Evolutionary conservation across 2,797 vertebrate species (phyloP).

Genomic region (Morelia viridis): DNA sequence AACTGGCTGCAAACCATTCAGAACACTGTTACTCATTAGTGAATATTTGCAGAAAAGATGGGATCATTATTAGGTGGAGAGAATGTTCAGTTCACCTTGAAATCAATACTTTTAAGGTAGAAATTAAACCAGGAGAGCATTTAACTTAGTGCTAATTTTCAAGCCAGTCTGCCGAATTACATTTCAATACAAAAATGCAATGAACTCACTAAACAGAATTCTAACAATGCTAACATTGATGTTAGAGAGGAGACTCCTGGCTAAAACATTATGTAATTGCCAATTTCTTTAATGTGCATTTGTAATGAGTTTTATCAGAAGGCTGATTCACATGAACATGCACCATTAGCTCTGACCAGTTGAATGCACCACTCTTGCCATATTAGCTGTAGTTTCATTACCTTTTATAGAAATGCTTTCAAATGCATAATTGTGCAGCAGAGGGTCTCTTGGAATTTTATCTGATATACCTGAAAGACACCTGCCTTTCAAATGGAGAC

Average conservation of each 20-base stretch:
- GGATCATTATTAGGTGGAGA: neutral
- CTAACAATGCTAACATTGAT: slow-evolving; percentile 59
- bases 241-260: slow-evolving; percentile 68
- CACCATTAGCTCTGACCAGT: slow-evolving; percentile 67
- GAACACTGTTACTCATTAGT: neutral
- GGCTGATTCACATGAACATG: slow-evolving; percentile 68
- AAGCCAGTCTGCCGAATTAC: slow-evolving; percentile 56
- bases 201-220: slow-evolving; percentile 59
- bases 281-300: slow-evolving; percentile 72
- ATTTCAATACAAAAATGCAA: slow-evolving; percentile 36
- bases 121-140: slow-evolving; percentile 17
- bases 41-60: neutral
- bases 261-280: slow-evolving; percentile 67
- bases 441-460: slow-evolving; percentile 52
- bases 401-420: slow-evolving; percentile 59
- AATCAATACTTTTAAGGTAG: slow-evolving; percentile 3
- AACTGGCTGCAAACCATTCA: neutral
- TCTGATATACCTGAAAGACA: slow-evolving; percentile 43
- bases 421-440: slow-evolving; percentile 41
- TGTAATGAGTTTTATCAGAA: slow-evolving; percentile 74
- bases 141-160: slow-evolving; percentile 24
- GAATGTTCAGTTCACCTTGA: neutral
- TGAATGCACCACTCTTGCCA: slow-evolving; percentile 61
- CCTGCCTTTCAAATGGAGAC: slow-evolving; percentile 42
- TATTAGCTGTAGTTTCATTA: slow-evolving; percentile 67